A percentile compares a stretch with the other conserved stretches of the same genome.
Evolutionary conservation across 2,113 vertebrate genomes (phyloP).

Genomic region (Ploceus nigricollis): DNA sequence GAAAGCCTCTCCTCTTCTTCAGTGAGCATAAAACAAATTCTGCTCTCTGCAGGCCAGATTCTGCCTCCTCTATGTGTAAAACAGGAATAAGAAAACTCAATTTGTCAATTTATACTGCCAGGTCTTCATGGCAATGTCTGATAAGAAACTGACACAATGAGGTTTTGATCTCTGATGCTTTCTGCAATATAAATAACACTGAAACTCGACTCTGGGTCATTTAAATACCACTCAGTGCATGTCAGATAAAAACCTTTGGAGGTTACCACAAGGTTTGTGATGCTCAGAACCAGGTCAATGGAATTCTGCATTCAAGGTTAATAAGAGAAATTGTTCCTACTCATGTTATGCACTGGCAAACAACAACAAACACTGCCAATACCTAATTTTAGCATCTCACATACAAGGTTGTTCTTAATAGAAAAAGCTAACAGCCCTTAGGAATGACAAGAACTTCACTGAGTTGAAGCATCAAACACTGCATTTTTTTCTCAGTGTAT

Average conservation of each 20-base stretch:
- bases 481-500: background rate
- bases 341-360: conserved; percentile 12
- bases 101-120: background rate
- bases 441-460: background rate
- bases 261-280: conserved; percentile 22
- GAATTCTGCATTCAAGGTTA: conserved; percentile 45
- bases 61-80: background rate
- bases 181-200: background rate
- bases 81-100: background rate
- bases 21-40: background rate
- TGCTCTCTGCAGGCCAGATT: background rate
- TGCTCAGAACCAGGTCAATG: background rate
- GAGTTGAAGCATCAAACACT: background rate
- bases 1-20: background rate
- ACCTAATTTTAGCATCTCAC: conserved; percentile 30
- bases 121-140: background rate
- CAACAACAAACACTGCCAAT: background rate
- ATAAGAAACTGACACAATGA: conserved; percentile 1
- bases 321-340: background rate
- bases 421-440: conserved; percentile 5
- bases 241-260: background rate
- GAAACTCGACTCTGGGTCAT: background rate
- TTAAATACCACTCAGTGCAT: background rate
- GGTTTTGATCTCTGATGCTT: background rate
- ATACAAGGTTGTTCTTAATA: background rate